Percentiles rank a stretch among this genome's conserved stretches.
Evolutionary conservation across 2,113 vertebrate genomes (phyloP).

Genomic region (Riparia riparia): DNA sequence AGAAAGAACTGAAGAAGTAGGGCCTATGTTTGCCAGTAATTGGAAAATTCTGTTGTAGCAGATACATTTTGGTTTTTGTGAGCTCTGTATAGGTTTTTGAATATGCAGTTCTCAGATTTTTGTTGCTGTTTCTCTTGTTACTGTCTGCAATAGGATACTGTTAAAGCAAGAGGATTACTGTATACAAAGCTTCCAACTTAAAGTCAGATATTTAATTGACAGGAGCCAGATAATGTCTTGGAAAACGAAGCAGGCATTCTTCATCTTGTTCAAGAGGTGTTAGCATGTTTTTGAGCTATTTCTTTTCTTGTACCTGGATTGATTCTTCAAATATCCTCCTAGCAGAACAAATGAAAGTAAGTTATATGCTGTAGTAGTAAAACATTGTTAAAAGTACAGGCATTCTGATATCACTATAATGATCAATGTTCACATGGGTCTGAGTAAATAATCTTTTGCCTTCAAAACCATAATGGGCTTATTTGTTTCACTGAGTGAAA

Average conservation of each 20-base stretch:
- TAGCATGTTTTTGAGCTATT: not conserved
- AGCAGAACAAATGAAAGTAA: not conserved
- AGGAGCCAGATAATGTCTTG: not conserved
- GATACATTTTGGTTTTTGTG: rapidly evolving
- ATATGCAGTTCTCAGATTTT: not conserved
- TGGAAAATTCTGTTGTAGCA: not conserved
- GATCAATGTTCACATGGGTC: not conserved
- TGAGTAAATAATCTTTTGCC: not conserved
- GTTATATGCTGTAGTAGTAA: not conserved
- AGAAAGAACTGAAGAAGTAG: not conserved
- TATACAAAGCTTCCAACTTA: not conserved
- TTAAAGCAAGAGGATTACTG: not conserved
- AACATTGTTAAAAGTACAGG: not conserved
- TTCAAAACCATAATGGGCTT: not conserved
- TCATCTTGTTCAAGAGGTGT: not conserved
- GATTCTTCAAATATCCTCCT: not conserved
- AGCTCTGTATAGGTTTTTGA: not conserved
- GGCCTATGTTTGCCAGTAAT: not conserved
- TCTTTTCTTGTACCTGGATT: not conserved
- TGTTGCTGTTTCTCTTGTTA: not conserved
- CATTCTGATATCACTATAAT: not conserved
- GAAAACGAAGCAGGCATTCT: not conserved
- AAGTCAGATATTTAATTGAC: not conserved
- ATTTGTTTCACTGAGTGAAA: not conserved
- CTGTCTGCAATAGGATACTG: not conserved